Evolutionary conservation across 2,113 vertebrate species (phyloP), one percentile per base, ranked within the genome.

Genomic region (Eolophus roseicapilla): DNA sequence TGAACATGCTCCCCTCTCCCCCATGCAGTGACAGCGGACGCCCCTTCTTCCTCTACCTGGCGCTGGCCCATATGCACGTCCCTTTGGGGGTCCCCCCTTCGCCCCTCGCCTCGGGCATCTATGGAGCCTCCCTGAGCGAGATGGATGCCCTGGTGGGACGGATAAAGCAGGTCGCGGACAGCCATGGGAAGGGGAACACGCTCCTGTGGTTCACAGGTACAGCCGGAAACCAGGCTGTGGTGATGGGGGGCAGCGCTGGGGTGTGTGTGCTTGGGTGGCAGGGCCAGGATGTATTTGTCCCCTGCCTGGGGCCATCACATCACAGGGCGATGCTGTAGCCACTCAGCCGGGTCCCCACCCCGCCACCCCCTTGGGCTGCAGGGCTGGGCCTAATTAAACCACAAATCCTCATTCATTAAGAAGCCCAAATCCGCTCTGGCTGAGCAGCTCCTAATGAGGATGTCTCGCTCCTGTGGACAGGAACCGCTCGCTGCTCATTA

Each of bases 201-300:
- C 96, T 99, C 6, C 98, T 99, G 88, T 99, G 99, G 99, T 99
- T 99, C 92, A 97, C 99, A 77, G 99, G 99, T 99, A 96, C 95
- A 65, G 62, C 33, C 39, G 60, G 41, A 16, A 13, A 21, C 6
- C 2, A 8, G 16, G 50, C 50, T 37, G 15, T 3, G 18, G 60
- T 46, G 6, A 53, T 4, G 80, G 31, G 60, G n/a, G 29, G 49
- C 41, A 4, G 12, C 17, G 8, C 23, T 3, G 3, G 57, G 39
- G 19, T 4, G 21, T 3, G 23, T 4, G 18, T 3, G 15, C 0
- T 2, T 13, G 27, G 39, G 9, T 0, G 25, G 24, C 1, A 10
- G 64, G 55, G 37, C 6, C 39, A 68, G 46, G 11, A 35, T 8
- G 1, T 9, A 33, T 10, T 55, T 35, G 41, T 78, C 21, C 39